Conservation (phyloP, 2,113 vertebrate species). For the Epinephelus fuscoguttatus region DNA sequence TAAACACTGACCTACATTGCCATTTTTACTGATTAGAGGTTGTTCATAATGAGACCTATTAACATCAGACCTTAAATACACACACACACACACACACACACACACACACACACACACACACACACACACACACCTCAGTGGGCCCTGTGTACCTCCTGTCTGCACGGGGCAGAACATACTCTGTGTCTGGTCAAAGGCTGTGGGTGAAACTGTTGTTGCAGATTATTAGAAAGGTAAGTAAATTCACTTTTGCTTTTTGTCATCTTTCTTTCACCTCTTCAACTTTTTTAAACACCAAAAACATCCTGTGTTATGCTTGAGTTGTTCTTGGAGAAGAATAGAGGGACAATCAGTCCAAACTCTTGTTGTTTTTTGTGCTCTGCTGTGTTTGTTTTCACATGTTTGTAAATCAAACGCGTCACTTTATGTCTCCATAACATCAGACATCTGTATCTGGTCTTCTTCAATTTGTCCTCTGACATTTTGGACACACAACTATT, state of each 20-base stretch:
- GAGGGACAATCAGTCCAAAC: background rate
- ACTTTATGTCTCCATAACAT: conserved; percentile 1
- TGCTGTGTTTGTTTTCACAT: background rate
- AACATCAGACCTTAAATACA: conserved; percentile 57
- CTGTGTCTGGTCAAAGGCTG: background rate
- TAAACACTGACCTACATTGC: conserved; percentile 73
- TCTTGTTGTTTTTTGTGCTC: background rate
- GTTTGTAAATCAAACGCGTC: background rate
- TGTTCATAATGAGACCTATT: conserved; percentile 69
- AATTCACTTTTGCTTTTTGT: background rate
- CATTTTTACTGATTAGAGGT: conserved; percentile 78
- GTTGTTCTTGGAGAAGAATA: background rate
- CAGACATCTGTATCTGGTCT: background rate
- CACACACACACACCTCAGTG: conserved; percentile 12
- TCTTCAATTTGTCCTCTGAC: background rate
- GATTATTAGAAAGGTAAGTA: conserved; percentile 16
- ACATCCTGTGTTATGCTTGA: background rate
- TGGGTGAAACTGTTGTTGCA: background rate
- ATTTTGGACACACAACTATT: conserved; percentile 4
- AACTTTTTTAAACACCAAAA: too few relatives aligned
- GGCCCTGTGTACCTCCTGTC: conserved; percentile 4
- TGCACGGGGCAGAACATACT: conserved; percentile 20
- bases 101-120: conserved; percentile 23
- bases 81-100: background rate
- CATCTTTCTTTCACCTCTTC: too few relatives aligned